Conservation (phyloP, 2,113 vertebrate genomes). For the Psittacula cyanocephala region DNA sequence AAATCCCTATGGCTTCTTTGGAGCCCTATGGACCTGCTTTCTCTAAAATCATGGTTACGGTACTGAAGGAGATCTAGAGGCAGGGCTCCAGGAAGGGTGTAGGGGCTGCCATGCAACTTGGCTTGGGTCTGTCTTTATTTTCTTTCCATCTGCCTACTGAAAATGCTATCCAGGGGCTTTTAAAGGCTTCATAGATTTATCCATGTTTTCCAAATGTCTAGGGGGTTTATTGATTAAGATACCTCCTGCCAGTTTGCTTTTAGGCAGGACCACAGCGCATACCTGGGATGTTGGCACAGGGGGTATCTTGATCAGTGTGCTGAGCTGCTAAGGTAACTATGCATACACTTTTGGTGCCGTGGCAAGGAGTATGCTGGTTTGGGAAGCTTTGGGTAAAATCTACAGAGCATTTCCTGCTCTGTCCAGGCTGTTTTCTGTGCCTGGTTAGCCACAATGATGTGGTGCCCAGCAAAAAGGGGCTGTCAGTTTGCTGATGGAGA, state of each 20-base stretch:
- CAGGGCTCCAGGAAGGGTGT: background rate
- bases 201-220: background rate
- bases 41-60: background rate
- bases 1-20: slow-evolving; percentile 17
- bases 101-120: background rate
- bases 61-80: background rate
- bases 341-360: background rate
- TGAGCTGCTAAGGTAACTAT: background rate
- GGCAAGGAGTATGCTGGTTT: background rate
- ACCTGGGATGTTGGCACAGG: background rate
- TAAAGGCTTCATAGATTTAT: background rate
- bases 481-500: background rate
- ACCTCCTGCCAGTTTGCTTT: background rate
- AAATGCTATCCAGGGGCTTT: background rate
- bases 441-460: accelerated
- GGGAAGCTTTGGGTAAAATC: background rate
- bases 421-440: background rate
- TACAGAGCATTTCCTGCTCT: background rate
- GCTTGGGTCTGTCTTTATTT: background rate
- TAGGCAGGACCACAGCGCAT: background rate
- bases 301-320: background rate
- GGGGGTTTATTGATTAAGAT: background rate
- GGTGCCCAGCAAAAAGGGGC: background rate
- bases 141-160: background rate
- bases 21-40: background rate